Evolutionary conservation across 2,888 invertebrate species (phyloP), one percentile per base, ranked within the genome.

Genomic region (Brassicogethes aeneus): DNA sequence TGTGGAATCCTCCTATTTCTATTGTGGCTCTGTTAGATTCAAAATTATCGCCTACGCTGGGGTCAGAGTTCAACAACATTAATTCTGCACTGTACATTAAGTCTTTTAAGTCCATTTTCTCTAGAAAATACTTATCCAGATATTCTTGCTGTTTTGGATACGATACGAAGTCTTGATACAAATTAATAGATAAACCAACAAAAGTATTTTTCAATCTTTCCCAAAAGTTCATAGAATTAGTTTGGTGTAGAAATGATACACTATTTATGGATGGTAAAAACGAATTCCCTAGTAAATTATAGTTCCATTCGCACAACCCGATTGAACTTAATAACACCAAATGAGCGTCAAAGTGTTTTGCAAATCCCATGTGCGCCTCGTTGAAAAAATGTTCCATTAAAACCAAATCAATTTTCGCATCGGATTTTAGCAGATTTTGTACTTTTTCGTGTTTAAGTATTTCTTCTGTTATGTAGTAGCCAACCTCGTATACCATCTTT

Each of bases 1-100:
- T 47, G 31, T 78, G 77, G 33, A 71, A 52, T 23, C 78, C 77
- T 8, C 76, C 78, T 34, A 78, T 66, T 55, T 77, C 75, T 2
- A 77, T 59, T 40, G 73, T 64, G 51, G 73, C 74, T 0, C 75
- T 74, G 1, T 73, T 62, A 31, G 72, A 63, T 0, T 76, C 72
- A 2, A 61, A 54, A 1, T 73, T 65, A 5, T 62, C 52, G 16
- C 71, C 69, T 41, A 71, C 69, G 52, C 70, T 72, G 30, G 70
- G 71, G 53, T 79, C 76, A 1, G 64, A 62, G 41, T 62, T 62
- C 5, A 59, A 33, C 7, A 65, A 40, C 34, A 62, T 47, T 33
- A 65, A 43, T 30, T 57, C 56, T 0, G 52, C 47, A 39, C 59
- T 59, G 40, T 52, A 47, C 16, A 59, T 46, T 3, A 61, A 13